phyloP scores from a whole-genome alignment of 64 coral and sea anemone genomes.

The Montipora sp. region DNA sequence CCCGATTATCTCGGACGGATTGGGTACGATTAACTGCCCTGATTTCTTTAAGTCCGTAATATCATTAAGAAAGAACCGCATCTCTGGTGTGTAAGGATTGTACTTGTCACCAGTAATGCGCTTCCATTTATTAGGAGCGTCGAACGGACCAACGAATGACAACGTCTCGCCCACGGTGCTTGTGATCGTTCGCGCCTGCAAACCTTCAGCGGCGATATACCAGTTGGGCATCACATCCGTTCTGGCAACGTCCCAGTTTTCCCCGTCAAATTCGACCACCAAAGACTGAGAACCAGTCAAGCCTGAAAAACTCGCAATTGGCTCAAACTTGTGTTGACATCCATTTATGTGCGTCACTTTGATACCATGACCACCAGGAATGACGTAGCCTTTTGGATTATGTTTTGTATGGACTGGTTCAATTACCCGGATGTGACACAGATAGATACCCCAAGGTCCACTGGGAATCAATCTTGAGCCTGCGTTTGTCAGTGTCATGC shows the following conservation, averaged over 20 bases:
- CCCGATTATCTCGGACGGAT: conserved; percentile 49
- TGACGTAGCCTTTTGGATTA: conserved; percentile 74
- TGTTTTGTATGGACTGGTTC: conserved; percentile 86
- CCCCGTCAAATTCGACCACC: conserved; percentile 71
- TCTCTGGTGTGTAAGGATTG: conserved; percentile 74
- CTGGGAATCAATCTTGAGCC: conserved; percentile 68
- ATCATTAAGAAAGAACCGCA: conserved; percentile 66
- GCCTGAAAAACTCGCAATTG: conserved; percentile 72
- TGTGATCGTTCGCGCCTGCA: conserved; percentile 88
- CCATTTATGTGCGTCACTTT: conserved; percentile 84
- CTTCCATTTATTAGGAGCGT: conserved; percentile 74
- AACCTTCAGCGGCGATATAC: conserved; percentile 90
- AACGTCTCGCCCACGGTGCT: conserved; percentile 82
- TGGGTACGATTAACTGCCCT: conserved; percentile 74
- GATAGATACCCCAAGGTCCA: conserved; percentile 82
- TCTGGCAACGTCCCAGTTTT: conserved; percentile 83
- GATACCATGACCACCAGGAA: conserved; percentile 57
- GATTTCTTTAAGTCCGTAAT: conserved; percentile 60
- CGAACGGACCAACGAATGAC: conserved; percentile 77
- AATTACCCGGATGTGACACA: conserved; percentile 90
- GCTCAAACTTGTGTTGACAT: conserved; percentile 88
- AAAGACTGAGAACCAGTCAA: conserved; percentile 54
- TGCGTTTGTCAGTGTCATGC: conserved; percentile 71
- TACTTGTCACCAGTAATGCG: conserved; percentile 69
- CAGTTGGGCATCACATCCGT: conserved; percentile 95